Evolutionary conservation across 2,888 invertebrate genomes (phyloP).

Genomic region (Latrodectus elegans): DNA sequence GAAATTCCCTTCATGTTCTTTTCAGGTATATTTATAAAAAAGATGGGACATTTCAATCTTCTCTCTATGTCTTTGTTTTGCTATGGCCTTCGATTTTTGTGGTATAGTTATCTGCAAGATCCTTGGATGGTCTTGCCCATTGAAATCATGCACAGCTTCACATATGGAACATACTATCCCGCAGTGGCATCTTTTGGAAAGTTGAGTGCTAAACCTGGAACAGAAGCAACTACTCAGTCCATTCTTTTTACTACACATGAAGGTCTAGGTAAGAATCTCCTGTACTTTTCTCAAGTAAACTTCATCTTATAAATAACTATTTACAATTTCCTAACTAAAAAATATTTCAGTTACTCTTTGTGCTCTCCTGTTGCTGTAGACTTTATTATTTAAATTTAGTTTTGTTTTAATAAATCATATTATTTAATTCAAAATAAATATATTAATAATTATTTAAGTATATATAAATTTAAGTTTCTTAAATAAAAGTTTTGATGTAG

Average conservation of each 20-base stretch:
- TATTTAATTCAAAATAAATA: too few relatives aligned
- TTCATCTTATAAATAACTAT: too few relatives aligned
- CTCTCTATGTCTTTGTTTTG: slow-evolving; percentile 73
- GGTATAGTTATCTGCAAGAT: slow-evolving; percentile 73
- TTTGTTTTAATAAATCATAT: too few relatives aligned
- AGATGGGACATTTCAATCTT: slow-evolving; percentile 72
- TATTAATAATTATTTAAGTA: too few relatives aligned
- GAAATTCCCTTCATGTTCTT: slow-evolving; percentile 91
- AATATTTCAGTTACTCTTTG: too few relatives aligned
- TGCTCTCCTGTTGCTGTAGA: too few relatives aligned
- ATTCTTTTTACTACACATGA: slow-evolving; percentile 90
- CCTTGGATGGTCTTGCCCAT: slow-evolving; percentile 74
- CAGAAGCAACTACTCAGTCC: slow-evolving; percentile 86
- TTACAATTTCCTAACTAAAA: too few relatives aligned
- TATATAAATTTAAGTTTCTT: too few relatives aligned
- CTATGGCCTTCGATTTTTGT: slow-evolving; percentile 72
- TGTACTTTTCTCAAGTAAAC: too few relatives aligned
- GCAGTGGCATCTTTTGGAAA: slow-evolving; percentile 92
- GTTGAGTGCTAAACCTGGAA: slow-evolving; percentile 85
- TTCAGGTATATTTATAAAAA: slow-evolving; percentile 76
- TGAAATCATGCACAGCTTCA: slow-evolving; percentile 74
- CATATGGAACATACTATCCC: slow-evolving; percentile 74
- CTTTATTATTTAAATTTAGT: too few relatives aligned
- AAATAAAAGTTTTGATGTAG: too few relatives aligned
- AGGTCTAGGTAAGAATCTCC: slow-evolving; percentile 80